phyloP scores from a whole-genome alignment of 2,888 invertebrate species.

The Oscheius myriophilus region DNA sequence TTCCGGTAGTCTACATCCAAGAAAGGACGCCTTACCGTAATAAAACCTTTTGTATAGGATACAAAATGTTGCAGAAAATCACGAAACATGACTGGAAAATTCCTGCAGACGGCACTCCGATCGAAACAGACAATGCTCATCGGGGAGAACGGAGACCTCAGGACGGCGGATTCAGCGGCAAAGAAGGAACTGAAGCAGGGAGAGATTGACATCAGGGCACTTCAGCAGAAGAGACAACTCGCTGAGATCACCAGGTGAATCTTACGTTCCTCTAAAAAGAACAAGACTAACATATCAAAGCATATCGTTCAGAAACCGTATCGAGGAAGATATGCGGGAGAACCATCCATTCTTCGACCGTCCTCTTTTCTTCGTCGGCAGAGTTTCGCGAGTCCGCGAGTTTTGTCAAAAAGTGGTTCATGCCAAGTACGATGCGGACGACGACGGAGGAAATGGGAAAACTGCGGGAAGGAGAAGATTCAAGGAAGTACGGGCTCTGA shows the following conservation, averaged over 20 bases:
- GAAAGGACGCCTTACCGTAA: slow-evolving; percentile 62
- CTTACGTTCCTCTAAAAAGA: background rate
- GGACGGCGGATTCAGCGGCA: slow-evolving; percentile 57
- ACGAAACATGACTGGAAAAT: slow-evolving; percentile 53
- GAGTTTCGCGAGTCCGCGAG: slow-evolving; percentile 83
- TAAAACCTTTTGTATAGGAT: background rate
- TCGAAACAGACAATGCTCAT: slow-evolving; percentile 72
- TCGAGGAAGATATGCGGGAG: slow-evolving; percentile 91
- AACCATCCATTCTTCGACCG: slow-evolving; percentile 99
- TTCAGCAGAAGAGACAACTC: slow-evolving; percentile 95
- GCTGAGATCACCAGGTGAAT: slow-evolving; percentile 83
- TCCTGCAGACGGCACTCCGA: slow-evolving; percentile 42
- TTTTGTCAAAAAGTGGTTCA: slow-evolving; percentile 94
- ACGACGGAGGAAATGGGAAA: slow-evolving; percentile 50
- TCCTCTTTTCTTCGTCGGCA: slow-evolving; percentile 91
- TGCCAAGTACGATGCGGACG: slow-evolving; percentile 90
- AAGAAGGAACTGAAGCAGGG: slow-evolving; percentile 57
- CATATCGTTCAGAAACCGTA: slow-evolving; percentile 75
- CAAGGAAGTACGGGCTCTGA: slow-evolving; percentile 82
- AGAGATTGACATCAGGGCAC: slow-evolving; percentile 74
- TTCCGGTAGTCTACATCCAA: slow-evolving; percentile 50
- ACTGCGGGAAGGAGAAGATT: slow-evolving; percentile 55
- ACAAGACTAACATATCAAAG: background rate
- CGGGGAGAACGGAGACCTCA: slow-evolving; percentile 93
- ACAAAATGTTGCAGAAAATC: slow-evolving; percentile 43